Evolutionary conservation across 1,140 invertebrate genomes (phyloP), one percentile per base, ranked within the genome.

Genomic region (Hyposmocoma kahamanoa): DNA sequence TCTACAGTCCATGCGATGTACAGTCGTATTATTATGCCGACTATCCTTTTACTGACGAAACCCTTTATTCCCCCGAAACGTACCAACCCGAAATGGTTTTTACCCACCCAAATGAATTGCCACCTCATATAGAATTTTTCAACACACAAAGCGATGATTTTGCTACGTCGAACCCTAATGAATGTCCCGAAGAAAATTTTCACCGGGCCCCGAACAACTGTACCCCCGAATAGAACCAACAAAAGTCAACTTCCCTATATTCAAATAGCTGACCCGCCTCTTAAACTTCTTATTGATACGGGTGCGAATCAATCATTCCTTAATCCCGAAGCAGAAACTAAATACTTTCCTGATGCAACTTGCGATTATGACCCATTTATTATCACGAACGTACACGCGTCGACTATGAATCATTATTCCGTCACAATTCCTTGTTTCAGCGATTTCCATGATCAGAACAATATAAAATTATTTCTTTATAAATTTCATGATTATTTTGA

Each of bases 401-500:
- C 43, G n/a, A 34, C 28, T 3, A 11, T 20, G 21, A 45, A 20
- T 26, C 11, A 32, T n/a, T 32, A 45, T 20, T 45, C 43, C 8
- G 13, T 45, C n/a, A 45, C 24, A 10, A 45, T 45, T 26, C 43
- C 43, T 36, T 51, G 36, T 24, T 26, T 51, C 17, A 8, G 1
- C 2, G 41, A 50, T n/a, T 19, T 51, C 9, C 8, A 22, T 9
- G 43, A 51, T 44, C 28, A 44, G 1, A 9, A 18, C 11, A 15
- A n/a, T 17, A 30, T 44, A 22, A 45, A 34, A 18, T 41, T 51
- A 24, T 34, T 44, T 34, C 5, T 54, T 3, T 43, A 47, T 43
- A 42, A 49, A 48, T 54, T 54, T 26, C 52, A 54, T 26, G 26
- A 54, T 22, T 47, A 43, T n/a, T 54, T 54, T 42, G 46, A 54